phyloP scores from a whole-genome alignment of 2,113 vertebrate genomes.

The Agapornis roseicollis region DNA sequence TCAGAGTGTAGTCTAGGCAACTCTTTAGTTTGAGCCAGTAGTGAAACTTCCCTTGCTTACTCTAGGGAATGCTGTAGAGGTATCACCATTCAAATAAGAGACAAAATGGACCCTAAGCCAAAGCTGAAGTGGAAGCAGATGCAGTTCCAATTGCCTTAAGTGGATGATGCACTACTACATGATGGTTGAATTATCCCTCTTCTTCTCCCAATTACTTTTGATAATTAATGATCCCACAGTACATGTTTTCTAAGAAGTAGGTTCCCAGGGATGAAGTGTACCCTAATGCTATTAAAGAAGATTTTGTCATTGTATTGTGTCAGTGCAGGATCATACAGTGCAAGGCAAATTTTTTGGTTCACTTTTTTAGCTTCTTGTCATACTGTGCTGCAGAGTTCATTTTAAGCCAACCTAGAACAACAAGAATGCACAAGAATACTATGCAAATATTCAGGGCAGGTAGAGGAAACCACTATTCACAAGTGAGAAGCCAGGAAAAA shows the following conservation, averaged over 20 bases:
- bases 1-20: background rate
- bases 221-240: slow-evolving; percentile 59
- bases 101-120: slow-evolving; percentile 47
- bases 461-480: background rate
- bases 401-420: background rate
- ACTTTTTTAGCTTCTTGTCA: background rate
- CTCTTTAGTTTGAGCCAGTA: background rate
- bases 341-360: background rate
- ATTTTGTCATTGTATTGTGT: background rate
- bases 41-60: background rate
- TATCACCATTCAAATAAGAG: slow-evolving; percentile 2
- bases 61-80: slow-evolving; percentile 3
- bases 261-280: background rate
- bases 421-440: background rate
- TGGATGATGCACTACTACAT: slow-evolving; percentile 30
- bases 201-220: slow-evolving; percentile 40
- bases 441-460: background rate
- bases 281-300: slow-evolving; percentile 34
- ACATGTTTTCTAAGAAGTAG: slow-evolving; percentile 50
- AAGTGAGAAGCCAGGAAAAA: background rate
- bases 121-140: slow-evolving; percentile 65
- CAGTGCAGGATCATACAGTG: background rate
- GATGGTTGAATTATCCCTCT: slow-evolving; percentile 47
- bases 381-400: background rate
- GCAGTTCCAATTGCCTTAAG: slow-evolving; percentile 55